These are phyloP conservation scores for Melanogrammus aeglefinus DNA, from an alignment of 2,797 vertebrate genomes.

Conservation along the genomic window DNA sequence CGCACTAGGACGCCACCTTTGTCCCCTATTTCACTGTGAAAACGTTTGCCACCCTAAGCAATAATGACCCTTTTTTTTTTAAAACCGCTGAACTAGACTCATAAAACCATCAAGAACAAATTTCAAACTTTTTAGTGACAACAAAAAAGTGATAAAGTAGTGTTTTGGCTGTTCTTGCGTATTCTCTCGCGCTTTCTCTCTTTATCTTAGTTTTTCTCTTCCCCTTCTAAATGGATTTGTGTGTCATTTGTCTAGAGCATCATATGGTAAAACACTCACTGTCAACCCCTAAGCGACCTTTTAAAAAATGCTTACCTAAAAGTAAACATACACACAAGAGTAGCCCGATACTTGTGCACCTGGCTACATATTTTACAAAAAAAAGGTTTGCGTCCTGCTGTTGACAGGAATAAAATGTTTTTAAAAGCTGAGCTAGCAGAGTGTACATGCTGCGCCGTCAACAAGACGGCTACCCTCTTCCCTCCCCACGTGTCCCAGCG, in stretches of 20 bases:
- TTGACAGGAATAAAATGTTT: constrained; percentile 21
- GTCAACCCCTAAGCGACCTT: neutral
- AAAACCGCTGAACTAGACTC: too few relatives aligned
- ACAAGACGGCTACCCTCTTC: neutral
- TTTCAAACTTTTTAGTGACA: too few relatives aligned
- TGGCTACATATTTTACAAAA: neutral
- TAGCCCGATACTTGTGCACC: neutral
- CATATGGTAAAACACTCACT: neutral
- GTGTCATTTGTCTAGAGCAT: neutral
- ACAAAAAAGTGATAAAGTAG: neutral
- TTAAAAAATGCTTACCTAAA: neutral
- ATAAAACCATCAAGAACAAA: too few relatives aligned
- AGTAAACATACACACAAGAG: neutral
- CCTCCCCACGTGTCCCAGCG: constrained; percentile 3
- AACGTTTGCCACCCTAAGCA: too few relatives aligned
- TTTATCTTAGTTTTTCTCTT: neutral
- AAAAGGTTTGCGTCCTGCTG: neutral
- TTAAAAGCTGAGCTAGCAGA: constrained; percentile 35
- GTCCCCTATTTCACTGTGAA: too few relatives aligned
- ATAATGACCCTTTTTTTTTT: too few relatives aligned
- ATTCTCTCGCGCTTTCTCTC: neutral
- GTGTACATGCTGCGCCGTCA: constrained; percentile 22
- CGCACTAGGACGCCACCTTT: too few relatives aligned
- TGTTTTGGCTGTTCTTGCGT: neutral
- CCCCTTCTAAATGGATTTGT: neutral